Evolutionary conservation across 2,113 vertebrate genomes (phyloP), one percentile per base, ranked within the genome.

Genomic region (Ageneiosus marmoratus): DNA sequence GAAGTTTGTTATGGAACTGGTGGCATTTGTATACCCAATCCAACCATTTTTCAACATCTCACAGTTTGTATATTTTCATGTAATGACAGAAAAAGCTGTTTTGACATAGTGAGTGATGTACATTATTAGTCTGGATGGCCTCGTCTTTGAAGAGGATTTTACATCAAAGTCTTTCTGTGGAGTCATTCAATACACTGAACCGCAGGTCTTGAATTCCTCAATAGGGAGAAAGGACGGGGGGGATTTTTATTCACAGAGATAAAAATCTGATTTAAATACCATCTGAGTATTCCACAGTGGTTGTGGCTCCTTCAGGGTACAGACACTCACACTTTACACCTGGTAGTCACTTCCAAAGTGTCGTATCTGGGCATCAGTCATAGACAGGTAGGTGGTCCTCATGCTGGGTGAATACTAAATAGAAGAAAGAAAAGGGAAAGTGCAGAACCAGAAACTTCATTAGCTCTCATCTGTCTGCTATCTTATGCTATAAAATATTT

Each of bases 351-450:
- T 93, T 53, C 94, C 88, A 20, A 95, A 95, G 85, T 91, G 96
- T 91, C 95, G 88, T 86, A 92, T 63, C 82, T 94, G 96, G 84
- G 96, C 95, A 4, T 97, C 96, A 24, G 93, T 95, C 93, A 97
- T 96, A 0, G 97, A 94, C 80, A 97, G 95, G 93, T 99, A 99
- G 65, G 97, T 95, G 88, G 95, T 94, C 88, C 96, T 95, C 98
- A 98, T 98, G 93, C 96, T 98, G 88, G 97, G 97, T 5, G 97
- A 96, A 91, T 98, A 99, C 98, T 99, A 90, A 37, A 84, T 51
- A 85, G 84, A 86, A 91, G 10, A 87, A 87, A 55, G 1, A 24
- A 56, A 79, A 48, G 70, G 67, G 32, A 85, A 55, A 83, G 18
- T 6, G 32, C 16, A 48, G 24, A 48, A 70, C 22, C 16, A 44